Evolutionary conservation across 2,113 vertebrate species (phyloP), one percentile per base, ranked within the genome.

Genomic region (Corydoras maculifer): DNA sequence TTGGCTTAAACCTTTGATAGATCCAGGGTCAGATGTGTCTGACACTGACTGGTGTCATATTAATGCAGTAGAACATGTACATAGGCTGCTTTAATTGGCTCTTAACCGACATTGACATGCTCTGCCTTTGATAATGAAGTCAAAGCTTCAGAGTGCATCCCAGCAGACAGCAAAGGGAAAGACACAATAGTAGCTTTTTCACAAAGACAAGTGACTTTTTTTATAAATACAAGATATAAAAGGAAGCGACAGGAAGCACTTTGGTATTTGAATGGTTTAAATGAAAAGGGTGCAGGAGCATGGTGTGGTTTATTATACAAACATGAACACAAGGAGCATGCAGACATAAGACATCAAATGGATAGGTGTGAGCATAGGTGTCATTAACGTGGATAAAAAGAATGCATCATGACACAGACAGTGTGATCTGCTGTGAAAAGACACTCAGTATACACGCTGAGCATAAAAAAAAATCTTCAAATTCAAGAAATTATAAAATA

Each of bases 101-200:
- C 71, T 69, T 55, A 72, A 57, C 53, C 62, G 68, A 32, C 64
- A 48, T 32, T 35, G 32, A 60, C 25, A 32, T 72, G 70, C 57
- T 69, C 43, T 72, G 32, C 18, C 64, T 62, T 31, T 68, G 61
- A 74, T 69, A 74, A 77, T 67, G 53, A 77, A 58, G 59, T 50
- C 10, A 12, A 50, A 8, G 57, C 14, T 65, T 73, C 58, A 13
- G 25, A 48, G 58, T 51, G 29, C 25, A 13, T 68, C 49, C 15
- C 51, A 50, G 43, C 31, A 58, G 18, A 8, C 50, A 31, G 30
- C 11, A 32, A 9, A 35, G 65, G 15, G 57, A 5, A 2, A 67
- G 57, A 43, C 35, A 43, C 35, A 43, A 43, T 8, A 43, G 35
- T 43, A 43, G 35, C 4, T 43, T 43, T 25, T 43, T 57, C 29